Base-by-base conservation (phyloP, 2,113 vertebrate genomes). In the Anthoscopus minutus region DNA sequence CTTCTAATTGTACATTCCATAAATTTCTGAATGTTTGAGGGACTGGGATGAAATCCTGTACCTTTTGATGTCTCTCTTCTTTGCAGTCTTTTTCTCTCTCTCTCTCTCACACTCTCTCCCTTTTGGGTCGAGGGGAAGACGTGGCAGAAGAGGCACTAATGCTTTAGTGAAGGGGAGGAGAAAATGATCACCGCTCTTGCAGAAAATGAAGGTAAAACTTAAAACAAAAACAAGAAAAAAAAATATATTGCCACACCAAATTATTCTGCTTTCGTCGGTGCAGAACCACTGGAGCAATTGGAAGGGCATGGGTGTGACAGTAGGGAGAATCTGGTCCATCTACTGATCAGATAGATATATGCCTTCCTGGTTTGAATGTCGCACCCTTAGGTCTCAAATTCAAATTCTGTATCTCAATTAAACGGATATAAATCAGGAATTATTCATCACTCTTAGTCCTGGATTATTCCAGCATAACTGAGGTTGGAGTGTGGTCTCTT, bases 21-120 rank as follows among this genome's bases (percentile, higher is more conserved):
- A 94, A 82, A 96, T 96, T 97, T 96, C 96, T 89, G 93, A 96
- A 97, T 93, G 97, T 98, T 98, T 96, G 90, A 97, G 96, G 98
- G 97, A 98, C 98, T 98, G 98, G 98, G 98, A 97, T 97, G 98
- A 97, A 97, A 97, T 97, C 95, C 89, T 97, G 98, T 98, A 92
- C 91, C 97, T 98, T 98, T 95, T 96, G 87, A 60, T 89, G 38
- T 95, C 76, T 95, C 73, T 89, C 65, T 93, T 76, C 83, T 91
- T 86, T 81, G 83, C 77, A 82, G 50, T 78, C 89, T 65, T 73
- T 89, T 53, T 90, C 66, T 88, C 77, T 96, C 87, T 94, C 80
- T 92, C 67, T 83, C 91, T 66, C 70, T 67, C 8, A 19, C 30
- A n/a, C 72, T 79, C 72, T 69, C 82, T 85, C 51, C 51, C 54